Evolutionary conservation across 64 coral and sea anemone species (phyloP).

Genomic region (Acropora yongei): DNA sequence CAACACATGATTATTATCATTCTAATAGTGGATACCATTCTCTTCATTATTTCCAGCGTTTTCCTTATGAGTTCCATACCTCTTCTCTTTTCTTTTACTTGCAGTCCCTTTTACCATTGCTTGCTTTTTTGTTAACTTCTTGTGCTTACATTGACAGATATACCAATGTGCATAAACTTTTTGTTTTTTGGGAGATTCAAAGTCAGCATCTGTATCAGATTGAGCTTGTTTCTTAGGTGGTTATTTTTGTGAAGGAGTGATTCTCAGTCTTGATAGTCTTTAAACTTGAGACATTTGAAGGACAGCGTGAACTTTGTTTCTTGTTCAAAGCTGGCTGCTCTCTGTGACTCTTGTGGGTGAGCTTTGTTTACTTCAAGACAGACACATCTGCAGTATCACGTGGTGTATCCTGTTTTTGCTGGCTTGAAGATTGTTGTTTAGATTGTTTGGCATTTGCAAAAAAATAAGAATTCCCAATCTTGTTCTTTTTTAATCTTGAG

Average conservation of each 20-base stretch:
- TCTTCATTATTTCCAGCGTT: slow-evolving; percentile 32
- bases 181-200: slow-evolving; percentile 42
- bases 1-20: no score
- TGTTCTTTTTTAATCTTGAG: no score
- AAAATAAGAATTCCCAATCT: no score
- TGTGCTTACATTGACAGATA: background rate
- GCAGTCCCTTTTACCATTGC: slow-evolving; percentile 27
- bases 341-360: no score
- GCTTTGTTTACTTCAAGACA: no score
- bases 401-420: no score
- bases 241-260: no score
- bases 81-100: background rate
- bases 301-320: background rate
- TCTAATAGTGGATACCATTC: slow-evolving; percentile 21
- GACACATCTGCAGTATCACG: no score
- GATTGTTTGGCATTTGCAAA: no score
- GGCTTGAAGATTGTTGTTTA: no score
- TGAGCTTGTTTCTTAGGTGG: background rate
- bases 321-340: no score
- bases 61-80: slow-evolving; percentile 21
- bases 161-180: slow-evolving; percentile 41
- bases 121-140: slow-evolving; percentile 55
- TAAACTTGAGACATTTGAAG: background rate
- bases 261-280: background rate
- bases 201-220: slow-evolving; percentile 53